phyloP scores from a whole-genome alignment of 1,140 invertebrate species.

The Lutraria rhynchaena region DNA sequence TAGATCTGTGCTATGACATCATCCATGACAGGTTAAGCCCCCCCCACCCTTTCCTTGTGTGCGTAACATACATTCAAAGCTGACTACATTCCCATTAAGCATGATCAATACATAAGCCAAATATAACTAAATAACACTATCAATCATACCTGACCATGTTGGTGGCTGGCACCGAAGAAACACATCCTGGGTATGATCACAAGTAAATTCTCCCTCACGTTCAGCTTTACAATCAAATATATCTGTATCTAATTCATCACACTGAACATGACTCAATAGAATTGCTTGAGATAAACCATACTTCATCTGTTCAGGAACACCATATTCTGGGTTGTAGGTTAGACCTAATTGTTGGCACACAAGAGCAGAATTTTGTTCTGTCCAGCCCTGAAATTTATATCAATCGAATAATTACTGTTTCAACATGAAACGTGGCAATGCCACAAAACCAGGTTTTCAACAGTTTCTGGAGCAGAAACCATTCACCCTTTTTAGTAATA shows the following conservation, averaged over 20 bases:
- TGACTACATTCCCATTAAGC: too few species aligned
- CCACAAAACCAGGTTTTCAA: too few species aligned
- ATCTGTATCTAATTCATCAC: constrained; percentile 95
- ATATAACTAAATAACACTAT: too few species aligned
- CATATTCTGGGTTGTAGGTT: constrained; percentile 95
- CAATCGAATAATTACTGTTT: too few species aligned
- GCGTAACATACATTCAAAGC: too few species aligned
- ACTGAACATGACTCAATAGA: constrained; percentile 91
- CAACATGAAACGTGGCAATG: too few species aligned
- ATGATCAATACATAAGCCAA: too few species aligned
- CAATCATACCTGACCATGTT: constrained; percentile 80
- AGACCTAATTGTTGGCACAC: constrained; percentile 98
- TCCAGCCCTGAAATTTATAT: constrained; percentile 92
- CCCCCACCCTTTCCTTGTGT: too few species aligned
- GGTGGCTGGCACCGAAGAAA: constrained; percentile 77
- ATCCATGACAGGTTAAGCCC: too few species aligned
- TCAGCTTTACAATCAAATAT: constrained; percentile 94
- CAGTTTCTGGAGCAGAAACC: too few species aligned
- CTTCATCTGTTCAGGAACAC: constrained; percentile 85
- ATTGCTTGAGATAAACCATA: constrained; percentile 71
- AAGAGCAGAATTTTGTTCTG: constrained; percentile 93
- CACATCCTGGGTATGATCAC: constrained; percentile 76
- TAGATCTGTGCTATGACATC: too few species aligned
- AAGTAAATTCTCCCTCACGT: constrained; percentile 86
- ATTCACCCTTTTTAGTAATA: too few species aligned